Base-by-base conservation (phyloP, 2,797 vertebrate genomes). In the Morus bassanus region DNA sequence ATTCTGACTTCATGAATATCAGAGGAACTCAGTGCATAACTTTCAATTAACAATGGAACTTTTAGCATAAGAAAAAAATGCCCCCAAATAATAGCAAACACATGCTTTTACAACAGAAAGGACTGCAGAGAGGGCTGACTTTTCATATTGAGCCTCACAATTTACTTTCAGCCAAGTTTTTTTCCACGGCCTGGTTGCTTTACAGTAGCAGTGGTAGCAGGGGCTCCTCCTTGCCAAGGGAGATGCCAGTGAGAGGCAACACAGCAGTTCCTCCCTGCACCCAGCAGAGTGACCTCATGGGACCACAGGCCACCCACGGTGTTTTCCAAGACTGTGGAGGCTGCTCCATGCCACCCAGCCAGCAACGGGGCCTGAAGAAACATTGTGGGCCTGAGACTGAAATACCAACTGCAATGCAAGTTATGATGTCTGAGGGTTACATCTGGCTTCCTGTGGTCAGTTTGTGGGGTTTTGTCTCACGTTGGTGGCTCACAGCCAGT, bases 291-390 rank as follows among this genome's bases (percentile, higher is more conserved):
- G 18, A 35, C 43, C 57, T 54, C n/a, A 3, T 15, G 61, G 59
- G 45, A 30, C 28, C 19, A 23, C 0, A 0, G 25, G 23, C 31
- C n/a, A 65, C 37, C 59, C 4, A 0, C 3, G 43, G 8, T 43
- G 23, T 16, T 59, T 65, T 14, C 51, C 33, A 30, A 37, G 64
- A n/a, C 41, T 46, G 10, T 17, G 53, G 56, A 70, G 31, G 60
- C 48, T 51, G 39, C 53, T 56, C 48, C 0, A 3, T 37, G 19
- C 18, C 22, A 69, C 9, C 22, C 33, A 39, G 35, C 7, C 43
- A 57, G 41, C 1, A 1, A 41, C 2, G 6, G 3, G 18, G 35
- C 51, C 79, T n/a, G 35, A 35, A 37, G 67, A 82, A 74, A 83
- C 11, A 10, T 6, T 28, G n/a, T 5, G 61, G n/a, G 45, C 9